Evolutionary conservation across 2,797 vertebrate genomes (phyloP).

Genomic region (Balearica regulorum): DNA sequence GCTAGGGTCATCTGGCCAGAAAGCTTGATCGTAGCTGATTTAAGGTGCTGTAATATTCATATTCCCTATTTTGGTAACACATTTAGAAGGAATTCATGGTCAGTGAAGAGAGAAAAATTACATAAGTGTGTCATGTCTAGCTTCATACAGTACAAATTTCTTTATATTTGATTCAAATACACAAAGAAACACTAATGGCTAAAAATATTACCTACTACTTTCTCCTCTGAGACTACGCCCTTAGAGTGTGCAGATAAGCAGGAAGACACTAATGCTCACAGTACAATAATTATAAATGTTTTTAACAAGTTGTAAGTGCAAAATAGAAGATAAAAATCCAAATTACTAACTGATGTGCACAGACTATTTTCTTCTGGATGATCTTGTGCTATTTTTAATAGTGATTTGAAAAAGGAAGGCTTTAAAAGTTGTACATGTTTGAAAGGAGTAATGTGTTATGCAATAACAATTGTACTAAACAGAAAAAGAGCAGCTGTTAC

Average conservation of each 20-base stretch:
- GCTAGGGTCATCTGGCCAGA: not conserved
- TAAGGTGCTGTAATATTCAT: not conserved
- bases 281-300: not conserved
- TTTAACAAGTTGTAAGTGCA: not conserved
- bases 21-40: not conserved
- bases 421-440: not conserved
- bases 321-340: not conserved
- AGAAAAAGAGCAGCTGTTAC: constrained; percentile 28
- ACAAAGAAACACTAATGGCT: not conserved
- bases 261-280: not conserved
- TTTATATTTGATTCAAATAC: not conserved
- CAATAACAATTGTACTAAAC: not conserved
- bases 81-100: not conserved
- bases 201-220: not conserved
- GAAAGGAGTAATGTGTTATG: not conserved
- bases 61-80: not conserved
- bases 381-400: not conserved
- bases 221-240: not conserved
- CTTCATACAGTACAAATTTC: not conserved
- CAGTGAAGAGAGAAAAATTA: not conserved
- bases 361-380: not conserved
- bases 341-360: not conserved
- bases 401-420: not conserved
- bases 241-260: not conserved
- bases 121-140: not conserved